Evolutionary conservation across 2,113 vertebrate species (phyloP).

Genomic region (Synchiropus splendidus): DNA sequence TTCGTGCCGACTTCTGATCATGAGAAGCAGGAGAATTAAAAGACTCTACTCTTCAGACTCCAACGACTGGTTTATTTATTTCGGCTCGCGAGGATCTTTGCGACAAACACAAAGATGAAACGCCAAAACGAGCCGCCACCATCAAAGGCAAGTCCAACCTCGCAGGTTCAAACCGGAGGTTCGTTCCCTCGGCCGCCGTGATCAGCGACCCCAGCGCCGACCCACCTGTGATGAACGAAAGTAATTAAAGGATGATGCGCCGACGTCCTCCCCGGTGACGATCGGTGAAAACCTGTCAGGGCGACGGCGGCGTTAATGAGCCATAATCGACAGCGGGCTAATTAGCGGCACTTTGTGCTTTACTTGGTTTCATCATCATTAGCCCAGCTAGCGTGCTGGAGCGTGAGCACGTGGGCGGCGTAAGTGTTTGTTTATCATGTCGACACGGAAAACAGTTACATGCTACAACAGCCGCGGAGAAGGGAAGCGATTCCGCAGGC

Average conservation of each 20-base stretch:
- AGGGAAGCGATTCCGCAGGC: conserved; percentile 13
- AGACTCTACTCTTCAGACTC: too few relatives aligned
- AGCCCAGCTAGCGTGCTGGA: conserved; percentile 43
- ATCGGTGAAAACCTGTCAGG: conserved; percentile 50
- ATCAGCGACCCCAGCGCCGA: too few relatives aligned
- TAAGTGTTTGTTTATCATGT: conserved; percentile 54
- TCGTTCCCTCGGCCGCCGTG: too few relatives aligned
- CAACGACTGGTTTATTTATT: too few relatives aligned
- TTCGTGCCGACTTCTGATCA: too few relatives aligned
- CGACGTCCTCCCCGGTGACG: conserved; percentile 24
- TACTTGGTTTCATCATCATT: conserved; percentile 58
- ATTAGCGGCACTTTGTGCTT: conserved; percentile 55
- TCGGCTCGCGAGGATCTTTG: too few relatives aligned
- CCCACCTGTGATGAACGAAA: too few relatives aligned
- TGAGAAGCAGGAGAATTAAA: too few relatives aligned
- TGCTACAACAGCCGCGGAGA: conserved; percentile 40
- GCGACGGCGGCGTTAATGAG: conserved; percentile 48
- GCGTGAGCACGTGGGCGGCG: conserved; percentile 31
- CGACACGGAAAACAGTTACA: conserved; percentile 58
- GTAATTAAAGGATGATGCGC: conserved; percentile 15
- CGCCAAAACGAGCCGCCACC: too few relatives aligned
- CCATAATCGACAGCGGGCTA: conserved; percentile 47
- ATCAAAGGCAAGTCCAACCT: too few relatives aligned
- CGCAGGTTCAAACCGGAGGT: too few relatives aligned
- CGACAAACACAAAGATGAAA: too few relatives aligned